Conservation (phyloP, 2,888 invertebrate genomes). For the Coelogynopora nodosa region DNA sequence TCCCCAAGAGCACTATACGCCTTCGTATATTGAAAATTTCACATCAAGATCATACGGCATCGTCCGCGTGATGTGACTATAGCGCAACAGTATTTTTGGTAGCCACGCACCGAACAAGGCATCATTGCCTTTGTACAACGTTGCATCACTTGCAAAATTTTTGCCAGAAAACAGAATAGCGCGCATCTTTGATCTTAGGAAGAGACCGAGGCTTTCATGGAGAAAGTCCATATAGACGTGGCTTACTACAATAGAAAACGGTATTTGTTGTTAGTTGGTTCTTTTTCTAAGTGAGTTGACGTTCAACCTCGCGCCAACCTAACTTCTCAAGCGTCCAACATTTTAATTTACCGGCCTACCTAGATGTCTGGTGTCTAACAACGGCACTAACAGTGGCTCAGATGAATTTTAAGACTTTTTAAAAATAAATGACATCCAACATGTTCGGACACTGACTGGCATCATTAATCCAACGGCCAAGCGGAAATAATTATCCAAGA, state of each 20-base stretch:
- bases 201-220: slow-evolving; percentile 10
- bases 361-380: neutral
- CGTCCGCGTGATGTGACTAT: slow-evolving; percentile 32
- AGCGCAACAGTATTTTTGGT: slow-evolving; percentile 34
- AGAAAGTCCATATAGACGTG: slow-evolving; percentile 9
- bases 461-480: too few relatives aligned
- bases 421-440: neutral
- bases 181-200: neutral
- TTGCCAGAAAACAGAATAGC: neutral
- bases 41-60: slow-evolving; percentile 1
- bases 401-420: neutral
- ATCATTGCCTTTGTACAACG: neutral
- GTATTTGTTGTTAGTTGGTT: neutral
- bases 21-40: too few relatives aligned
- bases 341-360: neutral
- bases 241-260: neutral
- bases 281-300: slow-evolving; percentile 4
- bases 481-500: too few relatives aligned
- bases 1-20: too few relatives aligned
- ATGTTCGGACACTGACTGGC: too few relatives aligned
- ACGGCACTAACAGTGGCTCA: neutral
- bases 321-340: neutral
- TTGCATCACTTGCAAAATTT: neutral
- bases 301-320: neutral
- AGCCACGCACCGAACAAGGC: slow-evolving; percentile 3